These are phyloP conservation scores for Gallirallus australis DNA, from an alignment of 2,797 vertebrate species.

Conservation along the genomic window DNA sequence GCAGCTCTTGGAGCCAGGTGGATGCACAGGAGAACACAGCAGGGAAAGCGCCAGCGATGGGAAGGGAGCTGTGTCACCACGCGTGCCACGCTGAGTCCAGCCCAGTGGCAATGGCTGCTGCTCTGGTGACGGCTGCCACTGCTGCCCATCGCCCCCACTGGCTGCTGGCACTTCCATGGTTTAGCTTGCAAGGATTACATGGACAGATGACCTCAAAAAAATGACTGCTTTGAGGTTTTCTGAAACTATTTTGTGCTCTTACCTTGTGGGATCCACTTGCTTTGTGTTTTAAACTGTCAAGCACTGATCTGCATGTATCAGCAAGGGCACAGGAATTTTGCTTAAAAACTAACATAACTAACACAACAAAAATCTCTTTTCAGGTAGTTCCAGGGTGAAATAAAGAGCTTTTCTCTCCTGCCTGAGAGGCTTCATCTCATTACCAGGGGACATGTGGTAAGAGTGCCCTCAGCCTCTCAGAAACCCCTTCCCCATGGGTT, in stretches of 20 bases:
- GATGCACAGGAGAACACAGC: conserved; percentile 12
- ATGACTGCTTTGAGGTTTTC: conserved; percentile 8
- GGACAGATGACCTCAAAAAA: conserved; percentile 16
- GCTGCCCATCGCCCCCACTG: conserved; percentile 12
- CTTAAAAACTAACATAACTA: conserved; percentile 46
- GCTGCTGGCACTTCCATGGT: neutral
- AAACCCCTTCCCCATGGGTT: neutral
- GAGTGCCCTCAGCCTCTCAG: neutral
- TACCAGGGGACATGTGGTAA: neutral
- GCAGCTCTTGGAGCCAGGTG: neutral
- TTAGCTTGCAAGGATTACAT: neutral
- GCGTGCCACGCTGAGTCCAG: neutral
- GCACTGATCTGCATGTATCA: neutral
- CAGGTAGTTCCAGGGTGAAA: conserved; percentile 32
- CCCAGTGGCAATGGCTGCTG: neutral
- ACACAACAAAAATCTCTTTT: conserved; percentile 58
- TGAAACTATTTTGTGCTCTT: conserved; percentile 1
- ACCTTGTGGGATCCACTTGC: neutral
- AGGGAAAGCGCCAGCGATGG: neutral
- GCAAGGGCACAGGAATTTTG: conserved; percentile 42
- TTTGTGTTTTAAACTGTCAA: conserved; percentile 36
- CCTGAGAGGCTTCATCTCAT: conserved; percentile 41
- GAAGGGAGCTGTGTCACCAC: neutral
- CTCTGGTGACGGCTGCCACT: neutral
- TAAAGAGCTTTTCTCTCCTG: conserved; percentile 26